These are phyloP conservation scores for Trichopoda pennipes DNA, from an alignment of 2,888 invertebrate genomes.

Conservation along the genomic window DNA sequence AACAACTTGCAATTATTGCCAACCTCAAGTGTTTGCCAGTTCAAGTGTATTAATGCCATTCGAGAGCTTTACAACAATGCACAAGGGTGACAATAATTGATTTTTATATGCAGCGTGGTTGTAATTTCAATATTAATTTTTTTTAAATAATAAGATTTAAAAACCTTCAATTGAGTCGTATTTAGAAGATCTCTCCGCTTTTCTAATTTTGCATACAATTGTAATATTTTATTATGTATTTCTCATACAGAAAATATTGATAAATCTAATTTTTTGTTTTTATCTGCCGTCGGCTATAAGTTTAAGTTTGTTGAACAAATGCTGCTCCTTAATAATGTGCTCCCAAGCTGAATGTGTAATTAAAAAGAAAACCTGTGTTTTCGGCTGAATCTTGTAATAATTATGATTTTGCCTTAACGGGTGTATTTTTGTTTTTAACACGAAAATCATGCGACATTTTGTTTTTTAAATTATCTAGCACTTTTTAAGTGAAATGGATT, in stretches of 20 bases:
- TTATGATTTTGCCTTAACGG: no score
- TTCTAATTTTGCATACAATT: not conserved
- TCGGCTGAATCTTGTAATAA: no score
- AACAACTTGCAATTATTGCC: conserved; percentile 57
- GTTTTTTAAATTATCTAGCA: not conserved
- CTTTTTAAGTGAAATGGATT: no score
- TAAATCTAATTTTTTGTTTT: conserved; percentile 45
- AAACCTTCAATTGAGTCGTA: not conserved
- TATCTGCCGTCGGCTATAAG: conserved; percentile 56
- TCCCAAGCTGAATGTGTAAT: conserved; percentile 45
- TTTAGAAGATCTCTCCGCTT: no score
- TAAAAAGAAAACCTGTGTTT: no score
- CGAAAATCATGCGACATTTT: not conserved
- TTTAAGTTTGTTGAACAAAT: conserved; percentile 22
- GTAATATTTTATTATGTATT: conserved; percentile 35
- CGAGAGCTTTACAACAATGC: conserved; percentile 71
- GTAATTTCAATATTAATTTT: not conserved
- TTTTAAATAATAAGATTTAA: conserved; percentile 1
- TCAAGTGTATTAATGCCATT: conserved; percentile 79
- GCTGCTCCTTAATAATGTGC: conserved; percentile 17
- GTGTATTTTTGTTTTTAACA: conserved; percentile 10
- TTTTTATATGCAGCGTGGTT: conserved; percentile 16
- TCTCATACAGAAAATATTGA: conserved; percentile 43
- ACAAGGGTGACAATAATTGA: conserved; percentile 59
- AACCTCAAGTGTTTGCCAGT: conserved; percentile 69